Base-by-base conservation (phyloP, 2,113 vertebrate species). In the Athene noctua region DNA sequence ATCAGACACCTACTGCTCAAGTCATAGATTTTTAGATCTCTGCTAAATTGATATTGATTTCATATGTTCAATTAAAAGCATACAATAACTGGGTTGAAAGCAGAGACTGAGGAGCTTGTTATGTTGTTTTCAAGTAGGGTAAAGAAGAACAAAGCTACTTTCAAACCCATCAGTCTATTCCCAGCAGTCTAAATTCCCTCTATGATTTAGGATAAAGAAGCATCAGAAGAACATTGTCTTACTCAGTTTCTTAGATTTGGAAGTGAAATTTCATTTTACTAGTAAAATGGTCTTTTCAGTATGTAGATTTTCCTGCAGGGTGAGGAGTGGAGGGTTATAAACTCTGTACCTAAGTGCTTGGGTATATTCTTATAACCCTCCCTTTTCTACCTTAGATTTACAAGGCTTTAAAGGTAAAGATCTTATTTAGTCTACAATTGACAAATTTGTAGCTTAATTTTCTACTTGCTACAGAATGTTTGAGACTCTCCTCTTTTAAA, bases 41-140 rank as follows among this genome's bases (percentile, higher is more conserved):
- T 91, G 83, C 88, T 84, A 97, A 97, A 96, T 91, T 95, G 92
- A 91, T 96, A 97, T 97, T 90, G 97, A 98, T 97, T 97, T 91
- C 66, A 87, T 88, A 75, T 77, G 74, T 88, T 96, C 96, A 96
- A 97, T 97, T 97, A 97, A 97, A 95, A 96, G 94, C 86, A 84
- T 80, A 72, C 15, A 5, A 57, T 81, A 93, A 81, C 74, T 42
- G 62, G 26, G 67, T 52, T 80, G 71, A 93, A 80, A 84, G 80
- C 86, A 91, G 52, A 92, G 82, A 73, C 38, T 62, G 90, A 94
- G 58, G 21, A 90, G 30, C 51, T 86, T 73, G n/a, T 81, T 91
- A 74, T 36, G 62, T 54, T 95, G 87, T 63, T 96, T 97, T 91
- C 70, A 89, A 93, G 74, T 13, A 57, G 47, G 46, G 42, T 57